Evolutionary conservation across 2,888 invertebrate genomes (phyloP).

Genomic region (Apamea crenata): DNA sequence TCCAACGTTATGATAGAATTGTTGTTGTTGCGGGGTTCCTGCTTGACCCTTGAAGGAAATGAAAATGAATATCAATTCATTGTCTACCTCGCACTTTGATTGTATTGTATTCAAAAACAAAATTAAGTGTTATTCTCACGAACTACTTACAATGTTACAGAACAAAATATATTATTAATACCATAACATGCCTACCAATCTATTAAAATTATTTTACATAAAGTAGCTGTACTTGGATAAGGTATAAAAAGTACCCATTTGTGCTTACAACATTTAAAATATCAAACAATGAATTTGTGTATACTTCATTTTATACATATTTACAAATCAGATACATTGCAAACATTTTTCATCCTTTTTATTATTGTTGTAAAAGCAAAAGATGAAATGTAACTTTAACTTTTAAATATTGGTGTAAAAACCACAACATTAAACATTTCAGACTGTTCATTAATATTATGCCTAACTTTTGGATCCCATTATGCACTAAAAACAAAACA

Average conservation of each 20-base stretch:
- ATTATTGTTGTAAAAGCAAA: neutral
- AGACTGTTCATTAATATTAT: neutral
- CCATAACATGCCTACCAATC: neutral
- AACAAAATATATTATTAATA: neutral
- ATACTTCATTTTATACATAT: neutral
- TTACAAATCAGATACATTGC: neutral
- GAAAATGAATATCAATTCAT: conserved; percentile 74
- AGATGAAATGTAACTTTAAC: neutral
- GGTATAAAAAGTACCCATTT: neutral
- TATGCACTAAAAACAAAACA: neutral
- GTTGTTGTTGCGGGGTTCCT: conserved; percentile 88
- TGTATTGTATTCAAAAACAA: neutral
- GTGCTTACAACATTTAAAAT: conserved; percentile 3
- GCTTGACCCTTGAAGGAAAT: conserved; percentile 89
- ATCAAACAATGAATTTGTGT: neutral
- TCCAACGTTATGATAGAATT: conserved; percentile 85
- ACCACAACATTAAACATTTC: neutral
- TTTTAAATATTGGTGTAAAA: neutral
- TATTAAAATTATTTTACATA: conserved; percentile 2
- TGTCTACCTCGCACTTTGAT: conserved; percentile 14
- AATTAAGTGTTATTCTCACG: neutral
- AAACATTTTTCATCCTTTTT: neutral
- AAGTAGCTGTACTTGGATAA: neutral
- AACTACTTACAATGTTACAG: neutral
- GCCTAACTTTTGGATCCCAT: neutral